A percentile compares a stretch with the other conserved stretches of the same genome.
phyloP scores from a whole-genome alignment of 2,888 invertebrate genomes.

The Neoitamus cyanurus region DNA sequence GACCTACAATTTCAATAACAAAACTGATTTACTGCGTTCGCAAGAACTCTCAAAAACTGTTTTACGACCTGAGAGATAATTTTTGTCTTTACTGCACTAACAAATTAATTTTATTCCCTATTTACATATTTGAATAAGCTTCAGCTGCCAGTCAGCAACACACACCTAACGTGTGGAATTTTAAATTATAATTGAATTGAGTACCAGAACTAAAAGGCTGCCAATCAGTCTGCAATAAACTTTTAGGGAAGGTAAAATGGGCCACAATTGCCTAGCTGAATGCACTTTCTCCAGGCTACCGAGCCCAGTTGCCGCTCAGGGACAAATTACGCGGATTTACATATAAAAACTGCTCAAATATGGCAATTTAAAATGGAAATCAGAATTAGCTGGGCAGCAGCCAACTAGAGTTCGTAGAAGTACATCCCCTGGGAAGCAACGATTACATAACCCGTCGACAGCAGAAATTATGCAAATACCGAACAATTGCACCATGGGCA shows the following conservation, averaged over 20 bases:
- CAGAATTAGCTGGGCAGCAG: not conserved
- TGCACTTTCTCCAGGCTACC: not conserved
- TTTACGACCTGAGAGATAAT: not conserved
- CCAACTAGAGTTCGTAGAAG: not conserved
- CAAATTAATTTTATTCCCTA: not conserved
- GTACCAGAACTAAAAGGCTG: not conserved
- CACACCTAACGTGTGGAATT: not conserved
- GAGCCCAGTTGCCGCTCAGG: not conserved
- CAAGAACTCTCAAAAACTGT: not conserved
- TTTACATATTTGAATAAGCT: not conserved
- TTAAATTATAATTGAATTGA: not conserved
- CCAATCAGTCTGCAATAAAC: not conserved
- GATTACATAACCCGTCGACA: not conserved
- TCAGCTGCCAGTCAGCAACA: not conserved
- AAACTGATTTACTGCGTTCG: not conserved
- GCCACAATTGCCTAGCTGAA: not conserved
- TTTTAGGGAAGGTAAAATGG: not conserved
- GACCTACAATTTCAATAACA: not conserved
- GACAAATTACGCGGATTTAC: not conserved
- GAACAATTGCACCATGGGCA: not conserved
- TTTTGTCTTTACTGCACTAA: not conserved
- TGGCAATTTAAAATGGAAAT: not conserved
- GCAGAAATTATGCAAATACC: not conserved
- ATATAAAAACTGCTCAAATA: not conserved
- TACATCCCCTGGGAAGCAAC: not conserved